Base-by-base conservation (phyloP, 2,888 invertebrate species). In the Kryphioiulus occultus region DNA sequence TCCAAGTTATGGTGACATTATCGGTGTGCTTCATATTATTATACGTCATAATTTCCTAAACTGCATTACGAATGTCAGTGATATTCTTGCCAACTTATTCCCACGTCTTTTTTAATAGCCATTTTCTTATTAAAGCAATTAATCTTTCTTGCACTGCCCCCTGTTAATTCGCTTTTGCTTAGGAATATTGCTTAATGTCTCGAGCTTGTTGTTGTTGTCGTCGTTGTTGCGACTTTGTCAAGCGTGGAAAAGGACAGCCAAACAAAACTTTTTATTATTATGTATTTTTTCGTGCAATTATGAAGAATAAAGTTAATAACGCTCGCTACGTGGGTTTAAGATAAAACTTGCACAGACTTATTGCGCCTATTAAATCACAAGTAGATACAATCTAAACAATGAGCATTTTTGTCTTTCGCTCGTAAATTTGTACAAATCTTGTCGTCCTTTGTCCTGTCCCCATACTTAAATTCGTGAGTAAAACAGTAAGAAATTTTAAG, bases 241-340 rank as follows among this genome's bases (percentile, higher is more conserved):
- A 22, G 68, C 26, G 68, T 68, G 68, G 26, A 68, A 68, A 68
- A 68, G 68, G 68, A 68, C 68, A 26, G n/a, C 22, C 59, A 4
- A 59, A 22, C 59, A 59, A 68, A 68, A 26, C 68, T 68, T 47
- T 26, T 68, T 12, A 26, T 26, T 59, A 22, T 59, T 59, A 68
- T 68, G n/a, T 68, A 68, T 68, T 26, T 68, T 68, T 68, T 26
- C 68, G 9, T 26, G 68, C 68, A 68, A 68, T 68, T 68, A 68
- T 68, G 68, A 68, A 68, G 68, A 68, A 68, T 68, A 68, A 68
- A 68, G 22, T 68, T 68, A 68, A 68, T 68, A 68, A 68, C 68
- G 22, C 26, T 68, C 26, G 68, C 68, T 68, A 68, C 68, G 68
- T 68, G 68, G 68, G 68, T 22, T 68, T 26, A 68, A 68, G 68